A percentile compares a stretch with the other conserved stretches of the same genome.
phyloP scores from a whole-genome alignment of 2,113 vertebrate genomes.

The Typhlomys cinereus region DNA sequence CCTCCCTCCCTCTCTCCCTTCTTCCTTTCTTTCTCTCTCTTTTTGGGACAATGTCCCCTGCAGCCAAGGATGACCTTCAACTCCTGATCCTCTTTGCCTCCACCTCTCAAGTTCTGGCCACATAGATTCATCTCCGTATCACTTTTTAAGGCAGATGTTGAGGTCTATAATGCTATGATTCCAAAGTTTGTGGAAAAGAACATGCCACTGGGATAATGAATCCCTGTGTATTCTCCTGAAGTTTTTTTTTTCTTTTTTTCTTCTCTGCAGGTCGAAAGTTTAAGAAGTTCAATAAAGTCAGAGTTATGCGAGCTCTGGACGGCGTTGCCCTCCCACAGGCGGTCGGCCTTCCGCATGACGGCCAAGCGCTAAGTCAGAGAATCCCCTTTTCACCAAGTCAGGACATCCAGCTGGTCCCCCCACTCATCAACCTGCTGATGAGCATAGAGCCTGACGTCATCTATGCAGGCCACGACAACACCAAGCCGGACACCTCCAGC shows the following conservation, averaged over 20 bases:
- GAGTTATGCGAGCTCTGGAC: constrained; percentile 89
- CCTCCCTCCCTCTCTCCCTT: neutral
- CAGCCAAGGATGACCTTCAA: neutral
- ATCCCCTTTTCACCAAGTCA: constrained; percentile 88
- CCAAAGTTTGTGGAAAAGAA: neutral
- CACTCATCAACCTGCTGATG: constrained; percentile 92
- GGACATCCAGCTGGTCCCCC: constrained; percentile 91
- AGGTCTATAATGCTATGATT: neutral
- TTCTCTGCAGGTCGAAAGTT: constrained; percentile 92
- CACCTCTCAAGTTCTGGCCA: neutral
- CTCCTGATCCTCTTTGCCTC: neutral
- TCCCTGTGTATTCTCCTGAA: neutral
- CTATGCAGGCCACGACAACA: constrained; percentile 93
- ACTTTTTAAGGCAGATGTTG: neutral
- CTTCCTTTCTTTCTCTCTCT: neutral
- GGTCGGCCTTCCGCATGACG: constrained; percentile 85
- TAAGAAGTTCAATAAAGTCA: constrained; percentile 94
- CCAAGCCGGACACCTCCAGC: constrained; percentile 90
- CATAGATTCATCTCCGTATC: neutral
- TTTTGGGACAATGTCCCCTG: neutral
- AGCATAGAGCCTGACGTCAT: constrained; percentile 95
- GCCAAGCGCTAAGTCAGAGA: constrained; percentile 87
- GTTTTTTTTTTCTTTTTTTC: constrained; percentile 20
- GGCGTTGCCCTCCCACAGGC: constrained; percentile 89
- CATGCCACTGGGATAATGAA: neutral